Conservation (phyloP, 2,888 invertebrate species). For the Meta bourneti region DNA sequence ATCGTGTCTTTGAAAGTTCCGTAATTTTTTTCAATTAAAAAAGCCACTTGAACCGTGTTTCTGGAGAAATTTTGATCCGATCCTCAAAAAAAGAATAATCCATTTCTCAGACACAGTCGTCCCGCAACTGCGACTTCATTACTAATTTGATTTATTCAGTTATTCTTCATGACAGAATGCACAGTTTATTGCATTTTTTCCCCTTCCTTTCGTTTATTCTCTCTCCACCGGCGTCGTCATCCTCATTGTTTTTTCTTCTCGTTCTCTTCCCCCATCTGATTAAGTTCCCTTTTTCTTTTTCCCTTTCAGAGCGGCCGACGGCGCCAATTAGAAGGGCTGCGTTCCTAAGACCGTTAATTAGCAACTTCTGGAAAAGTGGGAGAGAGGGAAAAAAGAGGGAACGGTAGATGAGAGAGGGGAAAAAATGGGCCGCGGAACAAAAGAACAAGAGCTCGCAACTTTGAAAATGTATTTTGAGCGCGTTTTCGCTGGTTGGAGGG, state of each 20-base stretch:
- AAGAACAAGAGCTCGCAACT: not conserved
- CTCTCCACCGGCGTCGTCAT: not conserved
- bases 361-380: constrained; percentile 48
- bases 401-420: not conserved
- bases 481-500: not conserved
- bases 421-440: not conserved
- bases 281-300: constrained; percentile 61
- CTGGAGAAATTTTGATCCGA: not conserved
- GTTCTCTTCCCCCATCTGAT: constrained; percentile 34
- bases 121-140: constrained; percentile 53
- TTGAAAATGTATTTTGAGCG: constrained; percentile 1
- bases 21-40: not conserved
- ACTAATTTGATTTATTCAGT: constrained; percentile 75
- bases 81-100: too few relatives aligned
- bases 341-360: constrained; percentile 74
- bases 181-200: constrained; percentile 48
- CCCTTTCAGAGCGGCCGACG: constrained; percentile 14
- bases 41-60: not conserved
- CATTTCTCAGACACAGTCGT: not conserved
- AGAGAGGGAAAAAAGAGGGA: constrained; percentile 17
- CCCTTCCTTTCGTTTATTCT: constrained; percentile 11
- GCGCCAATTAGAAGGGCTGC: constrained; percentile 62
- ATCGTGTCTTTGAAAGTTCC: not conserved
- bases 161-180: constrained; percentile 73
- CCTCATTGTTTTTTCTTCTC: constrained; percentile 22